Percentiles rank a stretch among this genome's conserved stretches.
phyloP scores from a whole-genome alignment of 2,888 invertebrate genomes.

The Aspidiotus rigidus region DNA sequence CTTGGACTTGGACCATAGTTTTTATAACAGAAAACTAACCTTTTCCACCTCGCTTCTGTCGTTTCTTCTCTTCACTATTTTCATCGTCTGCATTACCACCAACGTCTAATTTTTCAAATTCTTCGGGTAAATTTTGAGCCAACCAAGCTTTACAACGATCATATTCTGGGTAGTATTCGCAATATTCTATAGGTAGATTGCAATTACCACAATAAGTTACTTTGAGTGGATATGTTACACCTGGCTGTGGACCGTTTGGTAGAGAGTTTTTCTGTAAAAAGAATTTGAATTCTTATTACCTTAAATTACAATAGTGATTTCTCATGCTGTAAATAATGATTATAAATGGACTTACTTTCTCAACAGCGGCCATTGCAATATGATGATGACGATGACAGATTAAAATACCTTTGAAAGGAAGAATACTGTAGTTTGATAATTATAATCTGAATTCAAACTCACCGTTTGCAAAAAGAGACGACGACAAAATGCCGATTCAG shows the following conservation, averaged over 20 bases:
- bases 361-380: too few species aligned
- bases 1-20: too few species aligned
- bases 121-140: constrained; percentile 83
- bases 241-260: constrained; percentile 22
- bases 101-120: constrained; percentile 76
- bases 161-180: constrained; percentile 95
- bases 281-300: too few species aligned
- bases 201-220: constrained; percentile 90
- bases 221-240: constrained; percentile 60
- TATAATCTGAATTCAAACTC: too few species aligned
- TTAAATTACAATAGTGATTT: too few species aligned
- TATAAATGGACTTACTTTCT: too few species aligned
- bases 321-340: too few species aligned
- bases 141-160: constrained; percentile 97
- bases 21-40: constrained; percentile 42
- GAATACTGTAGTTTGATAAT: too few species aligned
- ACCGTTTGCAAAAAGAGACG: too few species aligned
- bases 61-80: constrained; percentile 81
- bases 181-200: constrained; percentile 93
- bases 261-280: background rate
- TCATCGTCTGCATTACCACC: constrained; percentile 53
- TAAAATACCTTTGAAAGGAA: too few species aligned
- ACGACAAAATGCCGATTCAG: too few species aligned
- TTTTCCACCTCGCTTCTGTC: constrained; percentile 94
- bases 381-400: too few species aligned